Conservation (phyloP, 2,888 invertebrate genomes). For the Amphiduros pacificus region DNA sequence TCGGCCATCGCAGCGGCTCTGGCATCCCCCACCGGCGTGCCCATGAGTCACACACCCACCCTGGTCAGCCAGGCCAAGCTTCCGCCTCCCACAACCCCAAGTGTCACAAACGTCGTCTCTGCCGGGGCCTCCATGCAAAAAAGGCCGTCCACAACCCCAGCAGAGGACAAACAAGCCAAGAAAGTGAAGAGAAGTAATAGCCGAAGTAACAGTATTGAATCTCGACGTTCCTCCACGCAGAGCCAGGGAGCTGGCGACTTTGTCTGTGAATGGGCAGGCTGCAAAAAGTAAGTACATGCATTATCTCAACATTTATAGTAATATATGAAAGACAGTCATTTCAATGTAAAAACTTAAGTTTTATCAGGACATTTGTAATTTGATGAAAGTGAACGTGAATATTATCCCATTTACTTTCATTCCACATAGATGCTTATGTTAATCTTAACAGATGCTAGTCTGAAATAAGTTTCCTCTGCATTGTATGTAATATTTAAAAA, state of each 20-base stretch:
- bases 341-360: no score
- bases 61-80: background rate
- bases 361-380: no score
- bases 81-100: background rate
- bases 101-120: background rate
- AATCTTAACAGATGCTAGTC: no score
- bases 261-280: slow-evolving; percentile 93
- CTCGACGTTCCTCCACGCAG: background rate
- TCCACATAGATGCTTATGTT: no score
- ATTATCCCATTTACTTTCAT: no score
- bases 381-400: no score
- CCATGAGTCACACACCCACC: no score
- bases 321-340: background rate
- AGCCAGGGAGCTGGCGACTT: slow-evolving; percentile 28
- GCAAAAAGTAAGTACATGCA: slow-evolving; percentile 66
- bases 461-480: no score
- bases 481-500: no score
- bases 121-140: slow-evolving; percentile 2
- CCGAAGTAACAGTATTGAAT: slow-evolving; percentile 22
- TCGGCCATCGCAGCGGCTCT: background rate
- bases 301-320: background rate
- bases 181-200: slow-evolving; percentile 36
- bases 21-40: background rate
- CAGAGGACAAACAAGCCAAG: slow-evolving; percentile 15
- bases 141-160: background rate